Evolutionary conservation across 2,797 vertebrate genomes (phyloP).

Genomic region (Anabas testudineus): DNA sequence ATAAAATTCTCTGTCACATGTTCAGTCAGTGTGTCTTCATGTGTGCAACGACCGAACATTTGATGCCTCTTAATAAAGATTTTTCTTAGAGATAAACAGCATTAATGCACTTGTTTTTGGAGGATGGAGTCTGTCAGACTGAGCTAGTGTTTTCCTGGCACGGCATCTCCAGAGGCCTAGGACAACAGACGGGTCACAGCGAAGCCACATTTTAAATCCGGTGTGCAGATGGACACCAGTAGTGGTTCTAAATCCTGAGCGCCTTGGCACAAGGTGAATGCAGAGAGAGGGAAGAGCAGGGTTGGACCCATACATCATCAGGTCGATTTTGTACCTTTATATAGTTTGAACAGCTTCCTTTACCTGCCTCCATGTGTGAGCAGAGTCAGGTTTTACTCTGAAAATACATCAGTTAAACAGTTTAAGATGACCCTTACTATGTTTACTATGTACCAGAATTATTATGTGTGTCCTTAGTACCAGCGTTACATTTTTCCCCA

Average conservation of each 20-base stretch:
- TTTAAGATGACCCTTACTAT: neutral
- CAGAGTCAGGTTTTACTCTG: neutral
- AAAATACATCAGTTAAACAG: too few species aligned
- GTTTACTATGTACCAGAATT: neutral
- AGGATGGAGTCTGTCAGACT: conserved; percentile 27
- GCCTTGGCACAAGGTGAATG: conserved; percentile 53
- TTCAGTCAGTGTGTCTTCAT: neutral
- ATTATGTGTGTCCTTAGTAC: too few species aligned
- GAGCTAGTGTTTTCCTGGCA: conserved; percentile 63
- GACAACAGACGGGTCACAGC: conserved; percentile 81
- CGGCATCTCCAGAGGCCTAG: conserved; percentile 67
- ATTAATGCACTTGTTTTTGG: conserved; percentile 16
- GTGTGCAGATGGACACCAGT: conserved; percentile 81
- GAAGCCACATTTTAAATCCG: conserved; percentile 80
- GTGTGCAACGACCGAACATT: neutral
- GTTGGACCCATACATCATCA: conserved; percentile 14
- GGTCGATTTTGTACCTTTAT: conserved; percentile 9
- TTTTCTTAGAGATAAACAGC: neutral
- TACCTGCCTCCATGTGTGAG: neutral
- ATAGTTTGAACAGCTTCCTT: neutral
- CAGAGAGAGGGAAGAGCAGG: conserved; percentile 35
- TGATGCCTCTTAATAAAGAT: neutral
- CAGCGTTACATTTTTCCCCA: too few species aligned
- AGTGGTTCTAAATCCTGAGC: conserved; percentile 75
- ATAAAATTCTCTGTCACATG: neutral